phyloP scores from a whole-genome alignment of 2,113 vertebrate species.

The Rhegmatorhina hoffmannsi region DNA sequence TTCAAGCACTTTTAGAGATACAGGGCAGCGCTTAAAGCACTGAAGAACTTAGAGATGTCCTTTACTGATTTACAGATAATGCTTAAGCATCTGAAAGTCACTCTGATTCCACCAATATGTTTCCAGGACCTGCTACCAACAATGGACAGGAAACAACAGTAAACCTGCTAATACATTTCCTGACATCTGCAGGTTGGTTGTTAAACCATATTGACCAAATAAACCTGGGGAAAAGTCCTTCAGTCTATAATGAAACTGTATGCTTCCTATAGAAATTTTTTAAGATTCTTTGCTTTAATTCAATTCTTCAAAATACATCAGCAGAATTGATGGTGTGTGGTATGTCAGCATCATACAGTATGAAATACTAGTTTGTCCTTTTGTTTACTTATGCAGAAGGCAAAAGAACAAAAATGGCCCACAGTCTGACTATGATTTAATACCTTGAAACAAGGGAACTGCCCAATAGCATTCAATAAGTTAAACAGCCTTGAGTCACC shows the following conservation, averaged over 20 bases:
- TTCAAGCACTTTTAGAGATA: neutral
- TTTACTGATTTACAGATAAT: neutral
- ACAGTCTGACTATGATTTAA: constrained; percentile 13
- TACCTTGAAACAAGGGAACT: neutral
- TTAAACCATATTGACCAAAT: neutral
- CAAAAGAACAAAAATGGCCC: neutral
- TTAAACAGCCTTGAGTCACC: neutral
- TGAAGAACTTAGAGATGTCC: neutral
- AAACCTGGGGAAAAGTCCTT: neutral
- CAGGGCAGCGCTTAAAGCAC: neutral
- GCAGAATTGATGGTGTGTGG: neutral
- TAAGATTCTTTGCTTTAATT: neutral
- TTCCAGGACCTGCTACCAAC: neutral
- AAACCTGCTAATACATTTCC: neutral
- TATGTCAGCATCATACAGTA: neutral
- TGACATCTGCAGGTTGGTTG: neutral
- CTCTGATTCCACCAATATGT: neutral
- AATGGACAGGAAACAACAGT: neutral
- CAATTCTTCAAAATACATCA: neutral
- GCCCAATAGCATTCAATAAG: neutral
- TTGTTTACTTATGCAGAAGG: neutral
- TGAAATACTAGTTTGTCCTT: neutral
- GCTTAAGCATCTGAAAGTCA: neutral
- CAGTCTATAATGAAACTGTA: neutral
- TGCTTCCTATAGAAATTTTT: neutral